Conservation (phyloP, 2,797 vertebrate species). For the Pitangus sulphuratus region DNA sequence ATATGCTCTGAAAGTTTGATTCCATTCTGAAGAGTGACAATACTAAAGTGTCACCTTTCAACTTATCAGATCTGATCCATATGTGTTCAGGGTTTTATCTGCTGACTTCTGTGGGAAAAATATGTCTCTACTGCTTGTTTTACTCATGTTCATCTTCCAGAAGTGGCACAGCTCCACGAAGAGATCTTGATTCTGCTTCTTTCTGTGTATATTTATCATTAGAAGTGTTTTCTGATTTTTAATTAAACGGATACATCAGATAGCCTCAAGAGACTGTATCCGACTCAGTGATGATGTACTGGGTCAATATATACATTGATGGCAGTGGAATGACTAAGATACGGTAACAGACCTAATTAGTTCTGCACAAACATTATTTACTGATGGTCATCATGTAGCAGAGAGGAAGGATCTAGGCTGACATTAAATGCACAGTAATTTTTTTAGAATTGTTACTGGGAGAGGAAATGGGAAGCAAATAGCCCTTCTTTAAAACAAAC, state of each 20-base stretch:
- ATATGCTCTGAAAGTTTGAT: neutral
- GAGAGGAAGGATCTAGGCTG: neutral
- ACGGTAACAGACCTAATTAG: neutral
- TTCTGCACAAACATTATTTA: neutral
- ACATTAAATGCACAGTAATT: neutral
- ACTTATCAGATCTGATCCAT: neutral
- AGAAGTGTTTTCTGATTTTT: slow-evolving; percentile 10
- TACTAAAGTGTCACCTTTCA: neutral
- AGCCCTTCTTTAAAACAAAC: neutral
- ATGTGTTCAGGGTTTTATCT: neutral
- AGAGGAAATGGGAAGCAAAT: neutral
- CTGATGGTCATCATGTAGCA: neutral
- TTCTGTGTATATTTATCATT: neutral
- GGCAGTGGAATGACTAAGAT: neutral
- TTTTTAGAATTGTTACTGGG: neutral
- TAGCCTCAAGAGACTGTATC: neutral
- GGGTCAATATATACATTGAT: neutral
- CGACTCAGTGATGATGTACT: accelerated
- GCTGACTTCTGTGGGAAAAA: neutral
- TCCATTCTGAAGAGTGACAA: neutral
- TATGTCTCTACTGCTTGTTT: neutral
- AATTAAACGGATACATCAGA: slow-evolving; percentile 20
- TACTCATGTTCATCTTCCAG: neutral
- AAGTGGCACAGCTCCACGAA: neutral
- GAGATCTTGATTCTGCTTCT: neutral